Conservation (phyloP, 2,113 vertebrate genomes). For the Sapayoa aenigma region DNA sequence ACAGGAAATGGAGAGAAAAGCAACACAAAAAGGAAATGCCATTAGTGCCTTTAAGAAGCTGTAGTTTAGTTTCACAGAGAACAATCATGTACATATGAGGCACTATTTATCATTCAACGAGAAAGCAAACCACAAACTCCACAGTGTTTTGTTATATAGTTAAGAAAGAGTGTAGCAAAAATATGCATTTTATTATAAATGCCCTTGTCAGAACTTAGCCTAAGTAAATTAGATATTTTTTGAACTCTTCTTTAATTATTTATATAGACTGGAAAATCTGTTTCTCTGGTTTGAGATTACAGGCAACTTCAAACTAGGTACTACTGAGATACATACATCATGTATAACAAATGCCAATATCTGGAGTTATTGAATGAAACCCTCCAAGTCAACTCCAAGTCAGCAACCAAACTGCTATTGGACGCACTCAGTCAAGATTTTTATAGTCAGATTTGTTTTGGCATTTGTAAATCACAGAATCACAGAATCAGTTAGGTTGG, state of each 20-base stretch:
- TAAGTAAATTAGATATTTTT: not conserved
- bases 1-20: not conserved
- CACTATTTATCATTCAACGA: slow-evolving; percentile 17
- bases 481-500: too few relatives aligned
- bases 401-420: not conserved
- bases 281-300: not conserved
- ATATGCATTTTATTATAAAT: not conserved
- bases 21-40: not conserved
- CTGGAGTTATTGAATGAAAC: not conserved
- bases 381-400: not conserved
- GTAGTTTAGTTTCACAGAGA: not conserved
- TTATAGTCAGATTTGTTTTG: not conserved
- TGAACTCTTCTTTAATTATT: not conserved
- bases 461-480: not conserved
- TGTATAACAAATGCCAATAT: not conserved
- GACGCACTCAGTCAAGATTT: not conserved
- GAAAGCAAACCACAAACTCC: not conserved
- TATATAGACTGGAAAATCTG: not conserved
- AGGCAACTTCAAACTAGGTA: not conserved
- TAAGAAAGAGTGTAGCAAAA: not conserved
- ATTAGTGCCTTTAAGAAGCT: not conserved
- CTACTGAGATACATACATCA: not conserved
- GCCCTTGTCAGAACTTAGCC: not conserved
- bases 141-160: not conserved
- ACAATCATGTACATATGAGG: not conserved